Evolutionary conservation across 2,797 vertebrate genomes (phyloP), one percentile per base, ranked within the genome.

Genomic region (Triplophysa yarkandensis): DNA sequence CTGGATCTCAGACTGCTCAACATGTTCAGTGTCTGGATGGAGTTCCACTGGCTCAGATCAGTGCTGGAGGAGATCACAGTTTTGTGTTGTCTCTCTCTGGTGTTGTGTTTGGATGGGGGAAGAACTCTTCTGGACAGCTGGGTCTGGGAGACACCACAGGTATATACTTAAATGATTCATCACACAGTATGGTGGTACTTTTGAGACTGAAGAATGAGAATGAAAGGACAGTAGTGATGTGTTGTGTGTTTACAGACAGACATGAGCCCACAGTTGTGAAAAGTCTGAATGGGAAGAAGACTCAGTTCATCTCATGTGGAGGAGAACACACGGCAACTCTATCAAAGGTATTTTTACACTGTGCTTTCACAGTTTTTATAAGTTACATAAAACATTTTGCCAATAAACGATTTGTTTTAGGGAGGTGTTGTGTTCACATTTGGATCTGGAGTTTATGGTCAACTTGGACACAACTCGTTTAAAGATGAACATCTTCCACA

Each of bases 61-160:
- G 90, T 0, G 92, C 95, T 2, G 95, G 95, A 0, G 95, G 95
- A 82, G 93, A 94, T 82, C 95, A 96, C 89, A 95, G 94, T 83
- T 96, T 96, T 62, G 91, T 91, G 83, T 84, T 95, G 28, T 93
- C 94, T 3, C 87, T 92, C 67, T 95, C 94, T 17, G 94, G 94
- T 82, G 95, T 94, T 6, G 94, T 97, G 21, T 95, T 95, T 72
- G 93, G 91, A 54, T 97, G 95, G 95, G 95, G 95, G 28, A 95
- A 90, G 80, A 96, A 97, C 89, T 94, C 0, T 96, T 82, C 87
- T 11, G 95, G 95, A 30, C 95, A 96, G 80, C 92, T 96, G 60
- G 95, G 94, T 0, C 86, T 96, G 9, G 94, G 93, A 81, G 92
- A 95, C 80, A 89, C 83, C 17, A 64, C 72, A 88, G 93, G 95